phyloP scores from a whole-genome alignment of 2,113 vertebrate genomes.

The Micromys minutus region DNA sequence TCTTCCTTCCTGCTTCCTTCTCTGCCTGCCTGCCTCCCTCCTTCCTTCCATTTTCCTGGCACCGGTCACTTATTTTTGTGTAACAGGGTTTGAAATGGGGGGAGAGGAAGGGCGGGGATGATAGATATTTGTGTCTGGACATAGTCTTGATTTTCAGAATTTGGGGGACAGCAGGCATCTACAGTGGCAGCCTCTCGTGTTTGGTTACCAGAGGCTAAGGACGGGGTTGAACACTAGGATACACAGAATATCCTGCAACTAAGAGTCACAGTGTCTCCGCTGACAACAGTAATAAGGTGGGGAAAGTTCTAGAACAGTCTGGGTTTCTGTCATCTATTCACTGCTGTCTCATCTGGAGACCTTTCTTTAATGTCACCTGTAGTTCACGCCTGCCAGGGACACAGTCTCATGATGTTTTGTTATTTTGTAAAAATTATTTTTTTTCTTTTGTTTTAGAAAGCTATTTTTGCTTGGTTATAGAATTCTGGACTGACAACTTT shows the following conservation, averaged over 20 bases:
- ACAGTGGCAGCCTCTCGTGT: not conserved
- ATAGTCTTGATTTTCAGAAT: conserved; percentile 4
- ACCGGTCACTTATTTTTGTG: not conserved
- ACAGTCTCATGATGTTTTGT: not conserved
- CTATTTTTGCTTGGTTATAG: not conserved
- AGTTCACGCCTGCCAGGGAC: not conserved
- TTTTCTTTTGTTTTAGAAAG: not conserved
- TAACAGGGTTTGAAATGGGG: not conserved
- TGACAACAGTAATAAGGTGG: not conserved
- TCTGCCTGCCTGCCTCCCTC: not conserved
- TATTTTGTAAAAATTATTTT: not conserved
- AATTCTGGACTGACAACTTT: not conserved
- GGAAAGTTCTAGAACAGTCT: not conserved
- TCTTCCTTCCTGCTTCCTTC: not conserved
- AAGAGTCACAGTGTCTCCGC: not conserved
- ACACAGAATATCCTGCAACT: not conserved
- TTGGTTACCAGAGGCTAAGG: not conserved
- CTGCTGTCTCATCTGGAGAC: not conserved
- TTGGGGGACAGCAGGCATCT: not conserved
- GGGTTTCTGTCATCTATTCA: not conserved
- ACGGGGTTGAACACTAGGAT: not conserved
- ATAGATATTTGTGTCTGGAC: not conserved
- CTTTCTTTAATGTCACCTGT: not conserved
- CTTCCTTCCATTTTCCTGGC: not conserved
- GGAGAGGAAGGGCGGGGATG: not conserved